Evolutionary conservation across 2,797 vertebrate species (phyloP), one percentile per base, ranked within the genome.

Genomic region (Anabacerthia variegaticeps): DNA sequence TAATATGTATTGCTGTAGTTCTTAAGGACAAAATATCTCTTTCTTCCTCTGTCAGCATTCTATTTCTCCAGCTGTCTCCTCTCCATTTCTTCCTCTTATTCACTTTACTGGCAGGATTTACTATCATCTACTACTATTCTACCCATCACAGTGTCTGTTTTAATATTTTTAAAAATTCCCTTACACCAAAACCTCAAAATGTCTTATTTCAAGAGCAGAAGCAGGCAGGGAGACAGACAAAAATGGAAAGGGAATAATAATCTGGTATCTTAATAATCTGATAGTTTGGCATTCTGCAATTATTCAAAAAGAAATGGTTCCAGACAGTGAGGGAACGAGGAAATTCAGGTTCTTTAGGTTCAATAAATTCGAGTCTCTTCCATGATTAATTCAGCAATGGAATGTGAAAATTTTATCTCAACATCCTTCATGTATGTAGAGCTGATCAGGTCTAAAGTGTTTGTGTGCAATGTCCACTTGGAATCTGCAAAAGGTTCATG

Each of bases 381-480:
- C 10, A 63, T 15, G 6, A 81, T 30, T 65, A 41, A 19, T 72
- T 86, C 21, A 75, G 28, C 5, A 30, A 23, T 58, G 12, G 8
- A 65, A 68, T 2, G 4, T 16, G 27, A 67, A 28, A 48, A 9
- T 51, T 77, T 74, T 61, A 4, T 41, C 23, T 78, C 28, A 68
- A 3, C 55, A 67, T 49, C 16, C 6, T 14, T 1, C 51, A 12
- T 56, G 4, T 36, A 49, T 21, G 36, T 27, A 44, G 2, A 73
- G 8, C 5, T 52, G 49, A 66, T 85, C 9, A 34, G 8, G 4
- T 16, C 16, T 39, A 10, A 56, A 68, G 10, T 43, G 19, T 66
- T 14, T 0, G 0, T 24, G 43, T 66, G 10, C 5, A 54, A 34
- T 9, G 8, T 62, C 3, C 4, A 24, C 6, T 9, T 46, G 11